These are phyloP conservation scores for Styela clava DNA, from an alignment of 23 tunicate species.

Conservation along the genomic window DNA sequence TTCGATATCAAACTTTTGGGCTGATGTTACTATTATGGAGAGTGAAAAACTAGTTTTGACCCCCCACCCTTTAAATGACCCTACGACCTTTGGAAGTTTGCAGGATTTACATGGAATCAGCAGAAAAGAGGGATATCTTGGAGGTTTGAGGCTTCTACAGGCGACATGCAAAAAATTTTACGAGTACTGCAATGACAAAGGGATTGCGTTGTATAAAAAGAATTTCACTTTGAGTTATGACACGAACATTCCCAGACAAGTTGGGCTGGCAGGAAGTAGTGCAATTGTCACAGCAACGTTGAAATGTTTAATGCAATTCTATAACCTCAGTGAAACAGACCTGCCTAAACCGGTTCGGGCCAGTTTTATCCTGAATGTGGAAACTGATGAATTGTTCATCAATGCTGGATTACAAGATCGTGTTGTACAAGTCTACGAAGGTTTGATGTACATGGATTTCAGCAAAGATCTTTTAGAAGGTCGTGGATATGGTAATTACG, in stretches of 20 bases:
- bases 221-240: slow-evolving; percentile 87
- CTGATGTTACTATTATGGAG: slow-evolving; percentile 73
- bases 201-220: slow-evolving; percentile 69
- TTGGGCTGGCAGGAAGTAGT: slow-evolving; percentile 92
- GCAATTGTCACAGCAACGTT: slow-evolving; percentile 91
- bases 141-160: slow-evolving; percentile 86
- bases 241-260: slow-evolving; percentile 94
- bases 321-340: slow-evolving; percentile 63
- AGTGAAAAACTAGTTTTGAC: slow-evolving; percentile 57
- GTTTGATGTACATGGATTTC: slow-evolving; percentile 89
- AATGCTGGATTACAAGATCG: slow-evolving; percentile 96
- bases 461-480: slow-evolving; percentile 45
- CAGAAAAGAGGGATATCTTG: slow-evolving; percentile 86
- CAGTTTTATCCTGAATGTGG: slow-evolving; percentile 73
- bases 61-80: slow-evolving; percentile 94
- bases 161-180: slow-evolving; percentile 96
- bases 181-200: slow-evolving; percentile 76
- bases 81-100: slow-evolving; percentile 89
- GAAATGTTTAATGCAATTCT: slow-evolving; percentile 76
- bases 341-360: slow-evolving; percentile 90
- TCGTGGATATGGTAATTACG: slow-evolving; percentile 77
- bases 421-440: slow-evolving; percentile 92
- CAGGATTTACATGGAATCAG: slow-evolving; percentile 89
- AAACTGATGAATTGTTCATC: slow-evolving; percentile 81
- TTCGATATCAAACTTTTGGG: slow-evolving; percentile 93